Conservation (phyloP, 2,888 invertebrate genomes). For the Drosophila neonasuta region DNA sequence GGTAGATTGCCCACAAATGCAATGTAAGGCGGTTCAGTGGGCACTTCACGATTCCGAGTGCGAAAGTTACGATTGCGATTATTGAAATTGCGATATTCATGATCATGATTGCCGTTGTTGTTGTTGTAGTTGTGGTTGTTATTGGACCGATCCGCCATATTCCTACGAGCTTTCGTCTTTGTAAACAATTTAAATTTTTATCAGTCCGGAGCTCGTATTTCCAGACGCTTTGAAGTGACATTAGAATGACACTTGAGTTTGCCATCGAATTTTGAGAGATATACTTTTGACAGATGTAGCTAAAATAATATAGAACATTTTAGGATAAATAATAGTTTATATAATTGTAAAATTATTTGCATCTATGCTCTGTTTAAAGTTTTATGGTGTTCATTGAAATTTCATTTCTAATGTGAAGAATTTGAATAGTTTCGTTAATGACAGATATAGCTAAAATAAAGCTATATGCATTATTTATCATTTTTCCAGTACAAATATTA, state of each 20-base stretch:
- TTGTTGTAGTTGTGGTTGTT: constrained; percentile 18
- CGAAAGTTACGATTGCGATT: constrained; percentile 47
- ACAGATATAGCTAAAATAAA: too few species aligned
- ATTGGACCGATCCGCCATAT: constrained; percentile 61
- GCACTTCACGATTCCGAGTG: constrained; percentile 85
- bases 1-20: constrained; percentile 98
- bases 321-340: too few species aligned
- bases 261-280: background rate
- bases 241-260: constrained; percentile 41
- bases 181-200: constrained; percentile 26
- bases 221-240: constrained; percentile 67
- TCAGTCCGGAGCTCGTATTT: constrained; percentile 56
- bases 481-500: too few species aligned
- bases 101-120: constrained; percentile 34
- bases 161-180: constrained; percentile 29
- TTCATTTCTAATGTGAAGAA: too few species aligned
- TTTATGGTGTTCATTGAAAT: too few species aligned
- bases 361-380: too few species aligned
- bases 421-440: too few species aligned
- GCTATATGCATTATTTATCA: too few species aligned
- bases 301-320: too few species aligned
- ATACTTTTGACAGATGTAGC: background rate
- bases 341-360: too few species aligned
- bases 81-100: constrained; percentile 44
- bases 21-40: constrained; percentile 94